Evolutionary conservation across 1,140 invertebrate genomes (phyloP), one percentile per base, ranked within the genome.

Genomic region (Pseudomyrmex concolor): DNA sequence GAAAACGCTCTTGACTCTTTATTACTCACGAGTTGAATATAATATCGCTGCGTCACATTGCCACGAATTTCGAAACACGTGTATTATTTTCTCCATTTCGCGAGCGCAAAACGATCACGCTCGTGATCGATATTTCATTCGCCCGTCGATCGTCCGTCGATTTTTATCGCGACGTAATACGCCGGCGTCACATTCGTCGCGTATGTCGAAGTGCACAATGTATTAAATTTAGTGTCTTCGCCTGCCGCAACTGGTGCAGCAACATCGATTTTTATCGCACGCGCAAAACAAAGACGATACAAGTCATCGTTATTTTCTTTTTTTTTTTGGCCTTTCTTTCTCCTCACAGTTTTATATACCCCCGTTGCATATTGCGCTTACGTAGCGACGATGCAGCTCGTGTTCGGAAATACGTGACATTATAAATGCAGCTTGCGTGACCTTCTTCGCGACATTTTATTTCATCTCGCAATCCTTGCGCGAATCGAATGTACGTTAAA

Each of bases 401-500:
- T 25, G 51, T 48, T 59, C 45, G 76, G 9, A 50, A 80, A 80
- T 70, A 80, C 54, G 54, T 80, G 76, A 71, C 76, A 80, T 80
- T 80, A 80, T 71, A 48, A 80, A 80, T 80, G 64, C 76, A 70
- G 66, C 66, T 34, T 70, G 66, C 54, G 66, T 80, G 76, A 80
- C 76, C 76, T 80, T 80, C 76, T 34, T 59, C 66, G 66, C 76
- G 66, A 80, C 76, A 80, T 80, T 80, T 80, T 70, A 71, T 80
- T 70, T 70, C 54, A 50, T 80, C 66, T 71, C 66, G 76, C 66
- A 34, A 80, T 80, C 54, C 54, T 59, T 70, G 55, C 66, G 76
- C 67, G 54, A 70, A 66, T 55, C 59, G 70, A 80, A 80, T 45
- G 66, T 60, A 59, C 59, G 70, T 80, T 57, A 45, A 25, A 25